A percentile compares a stretch with the other conserved stretches of the same genome.
Evolutionary conservation across 2,888 invertebrate species (phyloP).

Genomic region (Norana najaformis): DNA sequence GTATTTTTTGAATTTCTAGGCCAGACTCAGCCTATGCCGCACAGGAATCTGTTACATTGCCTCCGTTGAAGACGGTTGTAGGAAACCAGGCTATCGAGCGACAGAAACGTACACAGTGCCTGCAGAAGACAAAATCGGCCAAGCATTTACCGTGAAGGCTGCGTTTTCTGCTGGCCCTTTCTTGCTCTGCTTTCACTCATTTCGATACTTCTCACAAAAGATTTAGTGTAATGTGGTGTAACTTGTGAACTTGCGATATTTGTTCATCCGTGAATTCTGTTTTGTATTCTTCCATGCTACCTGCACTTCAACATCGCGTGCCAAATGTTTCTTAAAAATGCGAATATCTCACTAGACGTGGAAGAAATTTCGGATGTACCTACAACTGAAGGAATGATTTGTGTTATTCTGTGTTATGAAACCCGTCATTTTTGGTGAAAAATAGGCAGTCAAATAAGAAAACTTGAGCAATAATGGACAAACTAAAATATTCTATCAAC

Average conservation of each 20-base stretch:
- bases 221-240: not conserved
- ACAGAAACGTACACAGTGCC: slow-evolving; percentile 57
- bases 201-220: not conserved
- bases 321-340: slow-evolving; percentile 10
- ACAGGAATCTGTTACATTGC: slow-evolving; percentile 54
- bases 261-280: not conserved
- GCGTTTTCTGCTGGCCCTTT: not conserved
- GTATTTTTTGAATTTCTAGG: slow-evolving; percentile 45
- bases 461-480: no score
- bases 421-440: not conserved
- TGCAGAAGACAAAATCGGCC: slow-evolving; percentile 53
- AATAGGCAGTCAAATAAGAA: not conserved
- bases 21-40: slow-evolving; percentile 59
- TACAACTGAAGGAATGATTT: not conserved
- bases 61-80: slow-evolving; percentile 60
- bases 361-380: not conserved
- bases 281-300: not conserved
- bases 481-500: no score
- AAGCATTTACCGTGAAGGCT: slow-evolving; percentile 9
- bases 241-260: not conserved
- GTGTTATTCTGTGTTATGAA: not conserved
- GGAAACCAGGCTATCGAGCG: slow-evolving; percentile 60
- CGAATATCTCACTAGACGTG: not conserved
- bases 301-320: slow-evolving; percentile 5
- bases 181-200: not conserved